Percentiles rank a stretch among this genome's conserved stretches.
Evolutionary conservation across 2,113 vertebrate genomes (phyloP).

Genomic region (Anarrhichthys ocellatus): DNA sequence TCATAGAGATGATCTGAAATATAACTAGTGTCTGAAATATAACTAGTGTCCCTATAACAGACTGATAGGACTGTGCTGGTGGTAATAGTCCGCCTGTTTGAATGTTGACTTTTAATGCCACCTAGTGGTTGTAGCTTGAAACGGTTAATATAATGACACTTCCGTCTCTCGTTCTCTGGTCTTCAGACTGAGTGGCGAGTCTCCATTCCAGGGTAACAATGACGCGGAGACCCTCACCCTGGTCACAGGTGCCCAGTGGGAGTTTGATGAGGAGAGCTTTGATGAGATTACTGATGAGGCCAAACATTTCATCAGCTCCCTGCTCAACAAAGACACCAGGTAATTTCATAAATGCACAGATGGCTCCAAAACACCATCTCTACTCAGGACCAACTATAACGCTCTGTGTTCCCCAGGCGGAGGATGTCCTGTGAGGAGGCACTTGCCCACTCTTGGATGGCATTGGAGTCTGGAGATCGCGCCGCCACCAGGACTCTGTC

Average conservation of each 20-base stretch:
- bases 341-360: slow-evolving; percentile 35
- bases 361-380: neutral
- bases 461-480: slow-evolving; percentile 62
- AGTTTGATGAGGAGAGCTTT: slow-evolving; percentile 89
- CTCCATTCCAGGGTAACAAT: slow-evolving; percentile 88
- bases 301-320: slow-evolving; percentile 87
- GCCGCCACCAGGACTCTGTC: slow-evolving; percentile 79
- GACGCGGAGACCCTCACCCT: slow-evolving; percentile 87
- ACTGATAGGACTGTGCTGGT: neutral
- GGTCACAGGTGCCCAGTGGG: slow-evolving; percentile 87
- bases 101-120: slow-evolving; percentile 19
- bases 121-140: slow-evolving; percentile 42
- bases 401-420: slow-evolving; percentile 63
- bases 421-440: slow-evolving; percentile 83
- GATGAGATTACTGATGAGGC: slow-evolving; percentile 85
- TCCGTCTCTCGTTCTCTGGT: neutral
- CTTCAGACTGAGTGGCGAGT: slow-evolving; percentile 88
- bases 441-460: slow-evolving; percentile 87
- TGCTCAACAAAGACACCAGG: slow-evolving; percentile 86
- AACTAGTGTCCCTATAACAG: neutral
- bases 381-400: neutral
- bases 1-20: neutral
- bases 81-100: neutral
- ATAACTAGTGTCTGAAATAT: neutral
- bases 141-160: neutral